Evolutionary conservation across 2,888 invertebrate species (phyloP).

Genomic region (Netelia inedita): DNA sequence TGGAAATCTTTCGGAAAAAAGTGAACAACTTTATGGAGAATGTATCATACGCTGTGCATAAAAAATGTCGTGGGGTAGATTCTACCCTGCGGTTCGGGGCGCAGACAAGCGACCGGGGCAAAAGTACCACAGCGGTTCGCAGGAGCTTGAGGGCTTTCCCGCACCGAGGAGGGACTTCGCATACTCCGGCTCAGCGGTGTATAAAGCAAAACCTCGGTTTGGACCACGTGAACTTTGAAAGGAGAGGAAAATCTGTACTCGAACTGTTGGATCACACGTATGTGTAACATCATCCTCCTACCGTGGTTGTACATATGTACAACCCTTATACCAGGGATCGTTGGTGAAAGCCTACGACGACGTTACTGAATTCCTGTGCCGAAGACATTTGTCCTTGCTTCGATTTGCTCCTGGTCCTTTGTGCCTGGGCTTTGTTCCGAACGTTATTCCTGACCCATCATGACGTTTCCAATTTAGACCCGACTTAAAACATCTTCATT

Average conservation of each 20-base stretch:
- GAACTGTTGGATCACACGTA: constrained; percentile 23
- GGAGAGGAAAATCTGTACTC: constrained; percentile 61
- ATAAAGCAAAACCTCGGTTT: constrained; percentile 50
- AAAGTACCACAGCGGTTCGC: constrained; percentile 53
- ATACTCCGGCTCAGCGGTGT: constrained; percentile 30
- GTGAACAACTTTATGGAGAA: no score
- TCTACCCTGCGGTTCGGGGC: not conserved
- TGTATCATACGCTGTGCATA: no score
- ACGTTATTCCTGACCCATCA: constrained; percentile 35
- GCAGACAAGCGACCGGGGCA: constrained; percentile 43
- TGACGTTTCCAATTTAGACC: constrained; percentile 55
- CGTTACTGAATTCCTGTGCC: constrained; percentile 23
- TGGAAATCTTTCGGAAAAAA: no score
- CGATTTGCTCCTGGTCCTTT: constrained; percentile 19
- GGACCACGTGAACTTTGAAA: constrained; percentile 45
- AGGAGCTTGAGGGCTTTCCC: constrained; percentile 65
- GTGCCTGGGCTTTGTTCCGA: constrained; percentile 33
- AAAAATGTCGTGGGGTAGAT: no score
- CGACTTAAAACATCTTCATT: constrained; percentile 39
- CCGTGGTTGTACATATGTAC: not conserved
- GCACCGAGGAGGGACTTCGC: constrained; percentile 21
- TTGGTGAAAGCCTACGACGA: constrained; percentile 48
- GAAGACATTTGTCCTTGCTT: constrained; percentile 25
- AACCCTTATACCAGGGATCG: constrained; percentile 2
- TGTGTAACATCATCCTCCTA: not conserved